A percentile compares a stretch with the other conserved stretches of the same genome.
phyloP scores from a whole-genome alignment of 2,888 invertebrate species.

The Temnothorax ravouxi region DNA sequence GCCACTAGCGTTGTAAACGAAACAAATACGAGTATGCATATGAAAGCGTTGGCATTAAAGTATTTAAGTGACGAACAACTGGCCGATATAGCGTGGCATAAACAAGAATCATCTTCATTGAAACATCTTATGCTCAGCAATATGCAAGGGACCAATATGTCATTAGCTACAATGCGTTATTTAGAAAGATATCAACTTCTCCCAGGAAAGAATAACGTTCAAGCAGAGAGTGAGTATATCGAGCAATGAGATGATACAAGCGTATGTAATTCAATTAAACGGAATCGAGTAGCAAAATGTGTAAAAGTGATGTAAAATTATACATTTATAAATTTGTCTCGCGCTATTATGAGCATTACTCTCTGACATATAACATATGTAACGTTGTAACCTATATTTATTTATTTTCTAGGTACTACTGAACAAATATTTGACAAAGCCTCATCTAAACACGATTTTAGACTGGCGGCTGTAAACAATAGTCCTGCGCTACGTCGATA shows the following conservation, averaged over 20 bases:
- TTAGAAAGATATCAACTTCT: constrained; percentile 90
- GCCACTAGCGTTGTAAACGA: constrained; percentile 79
- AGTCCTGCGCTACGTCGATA: constrained; percentile 61
- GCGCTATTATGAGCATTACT: no score
- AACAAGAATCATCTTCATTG: constrained; percentile 77
- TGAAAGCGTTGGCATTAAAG: constrained; percentile 88
- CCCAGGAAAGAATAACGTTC: constrained; percentile 84
- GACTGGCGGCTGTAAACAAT: constrained; percentile 44
- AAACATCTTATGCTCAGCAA: constrained; percentile 81
- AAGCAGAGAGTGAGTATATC: constrained; percentile 75
- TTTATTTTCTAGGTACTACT: constrained; percentile 52
- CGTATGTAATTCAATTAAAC: neutral
- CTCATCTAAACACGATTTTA: constrained; percentile 59
- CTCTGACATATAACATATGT: no score
- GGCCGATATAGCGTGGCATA: constrained; percentile 81
- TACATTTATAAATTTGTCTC: neutral
- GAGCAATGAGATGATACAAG: neutral
- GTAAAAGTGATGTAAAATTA: neutral
- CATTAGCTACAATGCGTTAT: constrained; percentile 91
- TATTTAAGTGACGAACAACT: constrained; percentile 87
- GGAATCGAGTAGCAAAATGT: neutral
- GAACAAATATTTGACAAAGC: constrained; percentile 38
- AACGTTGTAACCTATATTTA: neutral
- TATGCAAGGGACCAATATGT: constrained; percentile 88
- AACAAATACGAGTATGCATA: constrained; percentile 87